Evolutionary conservation across 1,140 invertebrate species (phyloP), one percentile per base, ranked within the genome.

Genomic region (Aphelenchoides fujianensis): DNA sequence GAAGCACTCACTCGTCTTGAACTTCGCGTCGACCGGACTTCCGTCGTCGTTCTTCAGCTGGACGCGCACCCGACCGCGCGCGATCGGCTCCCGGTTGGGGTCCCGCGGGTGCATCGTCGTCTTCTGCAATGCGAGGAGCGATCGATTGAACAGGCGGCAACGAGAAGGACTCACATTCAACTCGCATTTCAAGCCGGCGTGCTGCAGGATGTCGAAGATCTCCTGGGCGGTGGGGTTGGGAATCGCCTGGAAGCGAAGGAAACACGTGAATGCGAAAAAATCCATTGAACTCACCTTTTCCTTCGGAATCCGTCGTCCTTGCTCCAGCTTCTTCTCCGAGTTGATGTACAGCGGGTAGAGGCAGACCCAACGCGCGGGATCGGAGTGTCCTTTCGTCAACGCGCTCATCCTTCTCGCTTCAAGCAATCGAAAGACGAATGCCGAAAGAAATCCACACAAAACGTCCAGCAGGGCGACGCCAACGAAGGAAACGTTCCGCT

Each of bases 321-420:
- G 89, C 1, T 91, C 90, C 32, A 91, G 82, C 0, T 92, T 93
- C 85, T 93, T 95, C 81, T 93, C 95, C 74, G 90, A 94, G 82
- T 98, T 97, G 27, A 98, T 88, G 79, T 98, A 98, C 0, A 92
- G 90, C 48, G 96, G 96, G 86, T 98, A 98, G 68, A 98, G 91
- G 79, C 92, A 95, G 68, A 97, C 89, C 95, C 95, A 98, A 80
- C 94, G 73, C 2, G 55, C 55, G 57, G 68, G 48, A 53, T 83
- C 80, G 3, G 80, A 82, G 57, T 71, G 68, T 23, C 78, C 54
- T 61, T 81, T 76, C 16, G 19, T 5, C 9, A 62, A 63, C 5
- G 61, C 55, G 36, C 64, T 59, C 74, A 75, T 75, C 0, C 16
- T 36, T 28, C 23, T 7, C 55, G 23, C 55, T 59, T 59, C 5